Conservation (phyloP, 2,113 vertebrate genomes). For the Charadrius vociferus region DNA sequence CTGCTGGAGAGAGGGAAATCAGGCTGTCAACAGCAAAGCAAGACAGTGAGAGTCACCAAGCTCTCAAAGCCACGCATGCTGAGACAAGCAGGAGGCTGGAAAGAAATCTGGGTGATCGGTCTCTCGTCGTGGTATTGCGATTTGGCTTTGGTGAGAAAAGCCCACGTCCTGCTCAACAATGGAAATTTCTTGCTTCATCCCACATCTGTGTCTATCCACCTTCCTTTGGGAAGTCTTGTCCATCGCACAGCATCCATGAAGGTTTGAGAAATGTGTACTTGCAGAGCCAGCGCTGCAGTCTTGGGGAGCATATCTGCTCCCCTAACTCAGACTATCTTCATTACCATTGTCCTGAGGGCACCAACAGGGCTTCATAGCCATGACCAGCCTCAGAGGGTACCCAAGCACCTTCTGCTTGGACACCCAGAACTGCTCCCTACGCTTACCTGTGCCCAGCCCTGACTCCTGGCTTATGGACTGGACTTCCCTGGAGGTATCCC, state of each 20-base stretch:
- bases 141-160: background rate
- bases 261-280: background rate
- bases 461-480: background rate
- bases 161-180: rapidly evolving
- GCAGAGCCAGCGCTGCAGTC: background rate
- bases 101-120: background rate
- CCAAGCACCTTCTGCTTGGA: background rate
- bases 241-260: background rate
- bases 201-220: too few relatives aligned
- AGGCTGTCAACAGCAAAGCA: background rate
- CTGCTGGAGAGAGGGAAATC: background rate
- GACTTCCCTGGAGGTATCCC: background rate
- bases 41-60: background rate
- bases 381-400: background rate
- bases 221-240: background rate
- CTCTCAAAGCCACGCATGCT: rapidly evolving
- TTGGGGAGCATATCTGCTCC: background rate
- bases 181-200: background rate
- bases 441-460: too few relatives aligned
- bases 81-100: background rate
- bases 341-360: background rate
- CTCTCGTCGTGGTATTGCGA: rapidly evolving
- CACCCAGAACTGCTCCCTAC: background rate
- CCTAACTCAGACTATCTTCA: background rate
- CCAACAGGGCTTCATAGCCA: background rate